These are phyloP conservation scores for Leptatherina wallacei DNA, from an alignment of 2,797 vertebrate genomes.

Conservation along the genomic window DNA sequence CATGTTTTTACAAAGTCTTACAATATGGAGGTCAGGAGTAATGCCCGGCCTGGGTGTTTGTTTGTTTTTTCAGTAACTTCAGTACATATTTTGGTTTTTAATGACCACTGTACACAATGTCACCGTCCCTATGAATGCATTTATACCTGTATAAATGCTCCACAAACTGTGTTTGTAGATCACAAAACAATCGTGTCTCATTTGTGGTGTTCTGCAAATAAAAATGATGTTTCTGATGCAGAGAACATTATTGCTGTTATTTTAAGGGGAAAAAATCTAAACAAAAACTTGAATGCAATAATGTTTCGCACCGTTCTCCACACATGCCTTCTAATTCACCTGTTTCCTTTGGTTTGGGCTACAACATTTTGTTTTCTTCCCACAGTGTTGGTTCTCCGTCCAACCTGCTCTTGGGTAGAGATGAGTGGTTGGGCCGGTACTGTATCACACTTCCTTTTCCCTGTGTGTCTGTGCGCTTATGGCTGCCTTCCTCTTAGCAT, in stretches of 20 bases:
- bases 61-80: neutral
- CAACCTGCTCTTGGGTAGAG: constrained; percentile 89
- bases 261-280: neutral
- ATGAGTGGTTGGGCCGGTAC: constrained; percentile 89
- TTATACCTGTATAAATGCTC: constrained; percentile 1
- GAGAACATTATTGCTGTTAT: constrained; percentile 68
- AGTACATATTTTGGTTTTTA: constrained; percentile 18
- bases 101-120: constrained; percentile 2
- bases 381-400: constrained; percentile 86
- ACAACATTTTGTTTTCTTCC: constrained; percentile 79
- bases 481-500: constrained; percentile 73
- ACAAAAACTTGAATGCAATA: constrained; percentile 53
- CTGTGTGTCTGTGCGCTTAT: constrained; percentile 78
- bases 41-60: neutral
- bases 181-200: constrained; percentile 26
- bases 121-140: neutral
- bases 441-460: constrained; percentile 83
- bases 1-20: neutral
- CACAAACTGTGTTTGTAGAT: constrained; percentile 14
- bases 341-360: constrained; percentile 71
- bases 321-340: constrained; percentile 71
- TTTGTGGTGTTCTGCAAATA: constrained; percentile 24
- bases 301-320: constrained; percentile 64
- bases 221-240: constrained; percentile 38
- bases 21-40: neutral